These are phyloP conservation scores for Turdus rufiventris DNA, from an alignment of 2,113 vertebrate genomes.

Conservation along the genomic window DNA sequence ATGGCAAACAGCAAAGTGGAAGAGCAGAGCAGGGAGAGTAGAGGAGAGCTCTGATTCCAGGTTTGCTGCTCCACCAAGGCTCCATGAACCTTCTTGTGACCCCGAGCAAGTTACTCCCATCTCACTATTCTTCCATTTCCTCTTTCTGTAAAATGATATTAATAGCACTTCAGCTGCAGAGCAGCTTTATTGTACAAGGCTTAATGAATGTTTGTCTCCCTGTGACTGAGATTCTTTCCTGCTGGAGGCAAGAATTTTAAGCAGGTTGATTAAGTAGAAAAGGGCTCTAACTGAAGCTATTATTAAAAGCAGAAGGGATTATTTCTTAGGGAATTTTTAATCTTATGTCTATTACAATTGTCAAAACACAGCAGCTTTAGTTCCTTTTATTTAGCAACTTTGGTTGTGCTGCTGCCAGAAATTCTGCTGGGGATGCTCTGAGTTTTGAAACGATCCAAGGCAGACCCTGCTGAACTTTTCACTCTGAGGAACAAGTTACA, in stretches of 20 bases:
- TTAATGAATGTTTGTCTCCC: slow-evolving; percentile 65
- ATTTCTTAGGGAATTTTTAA: not conserved
- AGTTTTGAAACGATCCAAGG: not conserved
- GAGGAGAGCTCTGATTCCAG: not conserved
- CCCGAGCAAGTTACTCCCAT: slow-evolving; percentile 55
- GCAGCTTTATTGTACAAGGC: slow-evolving; percentile 50
- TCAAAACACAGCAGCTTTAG: not conserved
- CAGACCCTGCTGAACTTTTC: not conserved
- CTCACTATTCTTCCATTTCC: slow-evolving; percentile 63
- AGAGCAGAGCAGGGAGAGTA: not conserved
- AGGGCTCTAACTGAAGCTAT: not conserved
- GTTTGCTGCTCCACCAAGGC: slow-evolving; percentile 5
- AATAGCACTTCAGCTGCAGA: slow-evolving; percentile 62
- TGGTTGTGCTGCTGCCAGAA: not conserved
- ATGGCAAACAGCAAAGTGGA: not conserved
- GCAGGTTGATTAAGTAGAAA: slow-evolving; percentile 34
- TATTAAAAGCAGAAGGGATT: slow-evolving; percentile 20
- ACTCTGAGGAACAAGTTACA: not conserved
- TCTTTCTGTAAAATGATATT: slow-evolving; percentile 68
- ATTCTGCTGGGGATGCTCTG: not conserved
- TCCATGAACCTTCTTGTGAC: slow-evolving; percentile 42
- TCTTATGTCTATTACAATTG: not conserved
- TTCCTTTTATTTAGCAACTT: not conserved
- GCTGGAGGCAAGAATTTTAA: slow-evolving; percentile 57
- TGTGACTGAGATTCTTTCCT: slow-evolving; percentile 55